Base-by-base conservation (phyloP, 2,888 invertebrate genomes). In the Colostygia pectinataria region DNA sequence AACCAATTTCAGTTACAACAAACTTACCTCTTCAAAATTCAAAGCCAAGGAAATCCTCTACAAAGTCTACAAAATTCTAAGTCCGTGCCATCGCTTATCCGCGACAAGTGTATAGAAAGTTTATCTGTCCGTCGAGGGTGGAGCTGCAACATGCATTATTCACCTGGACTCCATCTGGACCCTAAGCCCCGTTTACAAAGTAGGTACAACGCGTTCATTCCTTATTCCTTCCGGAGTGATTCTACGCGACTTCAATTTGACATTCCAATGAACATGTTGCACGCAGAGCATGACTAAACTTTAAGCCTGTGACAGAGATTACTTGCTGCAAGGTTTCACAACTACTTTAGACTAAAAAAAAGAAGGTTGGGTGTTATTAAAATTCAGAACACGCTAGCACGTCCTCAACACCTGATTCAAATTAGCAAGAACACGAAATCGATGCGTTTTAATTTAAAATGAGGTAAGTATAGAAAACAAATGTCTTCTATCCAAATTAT, bases 121-220 rank as follows among this genome's bases (percentile, higher is more conserved):
- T 50, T 61, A 59, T 55, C 47, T 44, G 47, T 46, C 28, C 50
- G 48, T 41, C 44, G 42, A 37, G 40, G 40, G 45, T 46, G 38
- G 53, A 54, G 46, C 52, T 61, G 57, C 57, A 56, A 18, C 55
- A 63, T 68, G 61, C 59, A 68, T 68, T 64, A 69, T 68, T 68
- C 67, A 67, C 66, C 40, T 54, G 52, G 56, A 27, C 48, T 46
- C 47, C 58, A 48, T 50, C 47, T 57, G 57, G 39, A 48, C 54
- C 50, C 48, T 53, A 56, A 60, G 55, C 28, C 52, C 50, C 51
- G 55, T 58, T 59, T 59, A 59, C 62, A 62, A 59, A 60, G 61
- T 20, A 6, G 15, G 20, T 60, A 59, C 43, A 46, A 37, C 36
- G 31, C 14, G 45, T 23, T 38, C 33, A 52, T 47, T 47, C 29